These are phyloP conservation scores for Malurus splendens DNA, from an alignment of 2,797 vertebrate genomes.

Conservation along the genomic window DNA sequence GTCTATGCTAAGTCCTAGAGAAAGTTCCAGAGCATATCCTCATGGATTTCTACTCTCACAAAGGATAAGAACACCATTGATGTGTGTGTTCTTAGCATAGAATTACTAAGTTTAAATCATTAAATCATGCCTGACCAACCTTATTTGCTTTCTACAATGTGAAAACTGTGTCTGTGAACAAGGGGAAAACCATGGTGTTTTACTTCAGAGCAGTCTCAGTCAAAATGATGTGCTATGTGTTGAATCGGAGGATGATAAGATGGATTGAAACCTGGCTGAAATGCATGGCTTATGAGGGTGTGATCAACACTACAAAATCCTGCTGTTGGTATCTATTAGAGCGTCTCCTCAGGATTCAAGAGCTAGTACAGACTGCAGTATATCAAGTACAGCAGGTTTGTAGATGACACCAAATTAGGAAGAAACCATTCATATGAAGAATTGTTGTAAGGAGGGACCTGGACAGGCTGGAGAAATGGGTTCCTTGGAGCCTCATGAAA, in stretches of 20 bases:
- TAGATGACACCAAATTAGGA: neutral
- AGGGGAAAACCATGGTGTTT: neutral
- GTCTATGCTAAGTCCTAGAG: neutral
- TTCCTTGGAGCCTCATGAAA: neutral
- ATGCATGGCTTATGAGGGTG: neutral
- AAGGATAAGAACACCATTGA: neutral
- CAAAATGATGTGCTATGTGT: neutral
- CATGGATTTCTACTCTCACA: neutral
- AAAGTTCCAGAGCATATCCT: neutral
- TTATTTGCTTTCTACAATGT: neutral
- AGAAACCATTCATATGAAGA: neutral
- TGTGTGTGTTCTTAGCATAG: neutral
- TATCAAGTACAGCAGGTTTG: neutral
- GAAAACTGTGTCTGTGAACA: neutral
- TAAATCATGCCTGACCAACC: neutral
- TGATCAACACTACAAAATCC: neutral
- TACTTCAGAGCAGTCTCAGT: neutral
- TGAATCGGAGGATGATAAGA: neutral
- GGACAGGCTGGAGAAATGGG: neutral
- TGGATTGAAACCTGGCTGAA: neutral
- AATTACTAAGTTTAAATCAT: neutral
- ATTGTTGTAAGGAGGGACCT: neutral
- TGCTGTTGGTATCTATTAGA: neutral
- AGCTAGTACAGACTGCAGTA: neutral
- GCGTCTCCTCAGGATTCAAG: neutral